Evolutionary conservation across 2,888 invertebrate genomes (phyloP).

Genomic region (Thymelicus lineola): DNA sequence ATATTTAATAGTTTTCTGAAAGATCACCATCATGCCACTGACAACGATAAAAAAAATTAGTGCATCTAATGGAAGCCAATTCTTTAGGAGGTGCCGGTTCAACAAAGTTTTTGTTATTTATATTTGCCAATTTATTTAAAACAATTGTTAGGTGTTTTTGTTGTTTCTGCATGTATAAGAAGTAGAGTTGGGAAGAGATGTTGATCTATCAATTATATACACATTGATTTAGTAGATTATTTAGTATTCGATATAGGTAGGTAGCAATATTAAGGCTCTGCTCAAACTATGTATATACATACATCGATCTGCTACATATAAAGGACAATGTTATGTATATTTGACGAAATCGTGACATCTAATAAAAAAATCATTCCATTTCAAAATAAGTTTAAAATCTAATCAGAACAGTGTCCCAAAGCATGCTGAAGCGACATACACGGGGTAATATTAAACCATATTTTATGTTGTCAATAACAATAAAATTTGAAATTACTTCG

Average conservation of each 20-base stretch:
- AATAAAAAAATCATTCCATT: conserved; percentile 4
- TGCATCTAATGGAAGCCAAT: conserved; percentile 78
- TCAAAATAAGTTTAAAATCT: conserved; percentile 9
- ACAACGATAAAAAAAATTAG: conserved; percentile 48
- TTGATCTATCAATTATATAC: conserved; percentile 42
- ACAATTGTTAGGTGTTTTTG: conserved; percentile 40
- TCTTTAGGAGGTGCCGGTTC: conserved; percentile 64
- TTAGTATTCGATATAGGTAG: conserved; percentile 1
- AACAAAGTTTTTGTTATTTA: conserved; percentile 47
- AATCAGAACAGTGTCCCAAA: conserved; percentile 65
- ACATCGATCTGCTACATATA: conserved; percentile 32
- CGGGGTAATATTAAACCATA: conserved; percentile 55
- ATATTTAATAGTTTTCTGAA: conserved; percentile 48
- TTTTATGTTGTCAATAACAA: conserved; percentile 62
- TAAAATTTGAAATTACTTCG: background rate
- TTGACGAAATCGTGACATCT: conserved; percentile 1
- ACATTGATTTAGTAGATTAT: conserved; percentile 29
- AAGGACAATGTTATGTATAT: conserved; percentile 52
- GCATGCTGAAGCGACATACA: conserved; percentile 73
- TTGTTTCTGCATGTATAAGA: conserved; percentile 42
- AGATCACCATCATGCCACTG: conserved; percentile 64
- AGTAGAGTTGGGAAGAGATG: conserved; percentile 33
- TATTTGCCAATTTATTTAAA: conserved; percentile 54
- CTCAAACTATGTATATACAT: conserved; percentile 18
- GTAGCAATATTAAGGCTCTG: conserved; percentile 28